Conservation (phyloP, 1,140 invertebrate species). For the Druon quercuslanigerum region DNA sequence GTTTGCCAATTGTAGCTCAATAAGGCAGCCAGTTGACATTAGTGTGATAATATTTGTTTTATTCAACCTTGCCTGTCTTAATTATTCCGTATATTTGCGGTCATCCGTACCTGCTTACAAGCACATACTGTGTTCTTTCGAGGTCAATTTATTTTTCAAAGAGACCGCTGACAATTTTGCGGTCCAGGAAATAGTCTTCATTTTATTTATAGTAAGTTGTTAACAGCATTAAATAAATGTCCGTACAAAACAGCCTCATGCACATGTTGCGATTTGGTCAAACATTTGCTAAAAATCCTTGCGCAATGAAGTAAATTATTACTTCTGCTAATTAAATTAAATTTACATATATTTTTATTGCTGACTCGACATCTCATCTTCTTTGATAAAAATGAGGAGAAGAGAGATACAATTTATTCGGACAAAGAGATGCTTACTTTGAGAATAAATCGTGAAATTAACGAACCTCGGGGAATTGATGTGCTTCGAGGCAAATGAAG, state of each 20-base stretch:
- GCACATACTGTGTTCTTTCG: background rate
- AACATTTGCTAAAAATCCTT: background rate
- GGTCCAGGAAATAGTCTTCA: background rate
- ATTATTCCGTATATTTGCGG: background rate
- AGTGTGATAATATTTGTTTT: constrained; percentile 5
- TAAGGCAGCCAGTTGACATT: background rate
- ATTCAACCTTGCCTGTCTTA: constrained; percentile 6
- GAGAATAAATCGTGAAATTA: constrained; percentile 1
- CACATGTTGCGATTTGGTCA: background rate
- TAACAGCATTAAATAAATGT: background rate
- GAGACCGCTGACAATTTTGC: background rate
- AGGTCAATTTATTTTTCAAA: background rate
- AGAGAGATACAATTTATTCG: background rate
- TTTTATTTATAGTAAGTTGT: constrained; percentile 1
- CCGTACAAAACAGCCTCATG: background rate
- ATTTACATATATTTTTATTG: constrained; percentile 15
- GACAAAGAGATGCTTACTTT: constrained; percentile 8
- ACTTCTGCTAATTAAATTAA: background rate
- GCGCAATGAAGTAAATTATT: background rate
- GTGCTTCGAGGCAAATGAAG: background rate
- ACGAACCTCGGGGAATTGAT: constrained; percentile 1
- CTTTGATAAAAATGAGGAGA: background rate
- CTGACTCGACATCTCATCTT: background rate
- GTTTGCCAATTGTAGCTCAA: background rate
- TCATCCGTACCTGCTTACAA: background rate